These are phyloP conservation scores for Erithacus rubecula DNA, from an alignment of 2,797 vertebrate species.

Conservation along the genomic window DNA sequence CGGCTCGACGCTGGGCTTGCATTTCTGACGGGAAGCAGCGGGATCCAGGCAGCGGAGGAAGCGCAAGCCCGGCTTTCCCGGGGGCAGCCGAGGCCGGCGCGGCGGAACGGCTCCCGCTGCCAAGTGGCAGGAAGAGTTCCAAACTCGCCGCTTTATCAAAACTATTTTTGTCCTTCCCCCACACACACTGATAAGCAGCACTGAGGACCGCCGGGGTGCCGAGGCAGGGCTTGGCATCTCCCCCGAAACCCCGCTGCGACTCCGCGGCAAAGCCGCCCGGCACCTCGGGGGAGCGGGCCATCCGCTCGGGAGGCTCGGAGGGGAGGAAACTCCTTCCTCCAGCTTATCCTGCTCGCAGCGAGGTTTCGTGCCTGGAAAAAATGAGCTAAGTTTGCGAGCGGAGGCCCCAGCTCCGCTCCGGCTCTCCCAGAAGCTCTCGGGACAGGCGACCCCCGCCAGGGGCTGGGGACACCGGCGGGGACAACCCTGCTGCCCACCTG, in stretches of 20 bases:
- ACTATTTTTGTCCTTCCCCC: not conserved
- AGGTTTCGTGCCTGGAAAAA: constrained; percentile 32
- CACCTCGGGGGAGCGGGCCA: not conserved
- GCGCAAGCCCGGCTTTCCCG: not conserved
- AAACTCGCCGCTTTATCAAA: constrained; percentile 10
- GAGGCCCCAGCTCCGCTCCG: not conserved
- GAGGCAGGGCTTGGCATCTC: not conserved
- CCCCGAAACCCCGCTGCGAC: not conserved
- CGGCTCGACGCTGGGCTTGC: rapidly evolving
- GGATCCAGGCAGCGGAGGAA: not conserved
- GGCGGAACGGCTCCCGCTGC: not conserved
- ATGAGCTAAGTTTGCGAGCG: constrained; percentile 25
- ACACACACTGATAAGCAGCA: not conserved
- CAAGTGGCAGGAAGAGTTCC: constrained; percentile 10
- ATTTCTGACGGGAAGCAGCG: not conserved
- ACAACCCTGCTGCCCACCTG: not conserved
- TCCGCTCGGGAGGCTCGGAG: not conserved
- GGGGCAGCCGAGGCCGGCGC: constrained; percentile 23
- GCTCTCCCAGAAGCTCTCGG: not conserved
- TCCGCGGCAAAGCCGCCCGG: not conserved
- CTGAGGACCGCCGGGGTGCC: not conserved
- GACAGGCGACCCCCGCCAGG: not conserved
- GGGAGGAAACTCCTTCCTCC: constrained; percentile 39
- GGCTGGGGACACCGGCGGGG: not conserved
- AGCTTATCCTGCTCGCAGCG: not conserved